phyloP scores from a whole-genome alignment of 2,888 invertebrate species.

The Lepas anatifera region DNA sequence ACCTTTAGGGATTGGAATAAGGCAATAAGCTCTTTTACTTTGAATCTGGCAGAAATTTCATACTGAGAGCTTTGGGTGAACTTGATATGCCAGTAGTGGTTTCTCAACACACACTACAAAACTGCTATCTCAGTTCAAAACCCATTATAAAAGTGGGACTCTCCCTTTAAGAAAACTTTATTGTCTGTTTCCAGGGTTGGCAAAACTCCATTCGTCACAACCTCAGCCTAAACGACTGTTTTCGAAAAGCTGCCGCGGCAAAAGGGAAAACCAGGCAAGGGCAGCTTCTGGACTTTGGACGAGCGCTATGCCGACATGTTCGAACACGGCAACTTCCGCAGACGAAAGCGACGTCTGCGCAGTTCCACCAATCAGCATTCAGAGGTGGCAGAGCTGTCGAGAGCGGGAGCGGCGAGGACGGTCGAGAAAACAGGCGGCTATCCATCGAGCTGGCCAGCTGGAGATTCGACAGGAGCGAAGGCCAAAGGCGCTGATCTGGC shows the following conservation, averaged over 20 bases:
- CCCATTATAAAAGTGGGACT: too few species aligned
- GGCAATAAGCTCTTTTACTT: too few species aligned
- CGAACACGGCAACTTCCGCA: slow-evolving; percentile 36
- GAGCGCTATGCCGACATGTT: slow-evolving; percentile 37
- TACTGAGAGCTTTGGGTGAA: too few species aligned
- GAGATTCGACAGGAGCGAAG: too few species aligned
- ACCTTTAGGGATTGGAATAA: too few species aligned
- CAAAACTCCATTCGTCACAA: slow-evolving; percentile 25
- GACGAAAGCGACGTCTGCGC: slow-evolving; percentile 26
- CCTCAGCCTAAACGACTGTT: slow-evolving; percentile 31
- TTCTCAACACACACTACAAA: too few species aligned
- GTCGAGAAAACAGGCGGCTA: slow-evolving; percentile 28
- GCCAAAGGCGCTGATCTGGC: too few species aligned
- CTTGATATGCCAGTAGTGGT: too few species aligned
- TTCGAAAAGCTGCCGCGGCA: slow-evolving; percentile 32
- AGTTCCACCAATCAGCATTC: slow-evolving; percentile 5
- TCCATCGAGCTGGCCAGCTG: neutral
- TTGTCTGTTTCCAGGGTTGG: slow-evolving; percentile 23
- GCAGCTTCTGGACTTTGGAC: slow-evolving; percentile 37
- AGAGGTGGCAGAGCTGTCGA: slow-evolving; percentile 43
- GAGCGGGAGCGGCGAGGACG: slow-evolving; percentile 37
- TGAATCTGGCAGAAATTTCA: too few species aligned
- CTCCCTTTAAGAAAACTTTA: too few species aligned
- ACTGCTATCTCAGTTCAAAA: too few species aligned
- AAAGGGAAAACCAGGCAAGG: slow-evolving; percentile 36